phyloP scores from a whole-genome alignment of 2,888 invertebrate genomes.

The Latrodectus elegans region DNA sequence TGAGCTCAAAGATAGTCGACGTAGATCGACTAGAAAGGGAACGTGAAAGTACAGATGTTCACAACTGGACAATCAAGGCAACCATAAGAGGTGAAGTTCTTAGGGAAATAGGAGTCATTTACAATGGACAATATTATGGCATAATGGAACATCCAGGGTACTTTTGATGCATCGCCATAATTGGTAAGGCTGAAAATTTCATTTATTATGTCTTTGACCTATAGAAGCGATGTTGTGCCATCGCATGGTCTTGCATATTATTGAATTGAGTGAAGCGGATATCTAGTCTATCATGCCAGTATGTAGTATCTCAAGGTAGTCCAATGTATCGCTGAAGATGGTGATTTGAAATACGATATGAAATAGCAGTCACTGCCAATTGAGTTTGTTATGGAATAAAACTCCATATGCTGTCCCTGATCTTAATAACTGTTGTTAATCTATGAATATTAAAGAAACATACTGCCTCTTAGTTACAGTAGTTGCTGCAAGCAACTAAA shows the following conservation, averaged over 20 bases:
- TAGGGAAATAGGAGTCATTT: slow-evolving; percentile 92
- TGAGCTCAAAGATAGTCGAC: slow-evolving; percentile 93
- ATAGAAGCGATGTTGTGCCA: slow-evolving; percentile 55
- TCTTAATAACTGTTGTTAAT: slow-evolving; percentile 66
- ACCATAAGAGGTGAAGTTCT: slow-evolving; percentile 93
- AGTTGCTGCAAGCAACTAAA: slow-evolving; percentile 54
- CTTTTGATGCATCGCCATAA: slow-evolving; percentile 72
- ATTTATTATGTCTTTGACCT: slow-evolving; percentile 67
- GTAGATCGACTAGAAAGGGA: slow-evolving; percentile 93
- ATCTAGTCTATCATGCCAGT: slow-evolving; percentile 63
- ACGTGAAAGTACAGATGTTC: slow-evolving; percentile 93
- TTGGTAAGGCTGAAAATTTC: slow-evolving; percentile 55
- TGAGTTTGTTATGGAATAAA: slow-evolving; percentile 65
- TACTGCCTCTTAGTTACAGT: slow-evolving; percentile 63
- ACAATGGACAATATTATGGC: slow-evolving; percentile 95
- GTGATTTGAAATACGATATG: slow-evolving; percentile 51
- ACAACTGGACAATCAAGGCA: slow-evolving; percentile 97
- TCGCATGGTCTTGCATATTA: slow-evolving; percentile 59
- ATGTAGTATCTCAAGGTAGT: slow-evolving; percentile 65
- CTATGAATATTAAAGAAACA: slow-evolving; percentile 52
- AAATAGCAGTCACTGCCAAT: slow-evolving; percentile 69
- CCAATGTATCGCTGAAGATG: slow-evolving; percentile 59
- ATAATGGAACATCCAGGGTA: slow-evolving; percentile 96
- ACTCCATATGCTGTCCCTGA: slow-evolving; percentile 68
- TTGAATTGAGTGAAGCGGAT: slow-evolving; percentile 61